phyloP scores from a whole-genome alignment of 2,888 invertebrate species.

The Melinaea menophilus region DNA sequence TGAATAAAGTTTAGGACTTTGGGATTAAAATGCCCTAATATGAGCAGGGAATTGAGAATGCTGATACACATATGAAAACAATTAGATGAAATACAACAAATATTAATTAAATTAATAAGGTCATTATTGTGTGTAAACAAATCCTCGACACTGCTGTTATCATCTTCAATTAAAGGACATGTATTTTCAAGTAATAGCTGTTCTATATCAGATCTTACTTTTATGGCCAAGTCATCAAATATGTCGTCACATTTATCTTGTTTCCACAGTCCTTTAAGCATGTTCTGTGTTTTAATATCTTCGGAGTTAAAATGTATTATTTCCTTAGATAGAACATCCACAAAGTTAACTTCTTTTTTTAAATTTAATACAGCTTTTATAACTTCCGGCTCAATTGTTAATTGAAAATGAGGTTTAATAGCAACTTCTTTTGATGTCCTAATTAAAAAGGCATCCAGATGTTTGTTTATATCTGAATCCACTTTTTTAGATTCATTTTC shows the following conservation, averaged over 20 bases:
- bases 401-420: slow-evolving; percentile 40
- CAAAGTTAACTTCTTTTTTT: slow-evolving; percentile 39
- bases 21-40: slow-evolving; percentile 49
- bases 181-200: slow-evolving; percentile 43
- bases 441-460: slow-evolving; percentile 56
- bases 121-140: slow-evolving; percentile 36
- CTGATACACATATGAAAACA: slow-evolving; percentile 60
- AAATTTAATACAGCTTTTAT: slow-evolving; percentile 61
- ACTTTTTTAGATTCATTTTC: slow-evolving; percentile 19
- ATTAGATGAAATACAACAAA: slow-evolving; percentile 47
- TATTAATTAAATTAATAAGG: slow-evolving; percentile 42
- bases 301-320: slow-evolving; percentile 48
- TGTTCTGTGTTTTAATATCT: slow-evolving; percentile 36
- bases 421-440: slow-evolving; percentile 47
- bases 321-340: slow-evolving; percentile 42
- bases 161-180: slow-evolving; percentile 38
- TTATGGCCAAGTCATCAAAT: slow-evolving; percentile 50
- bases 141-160: slow-evolving; percentile 34
- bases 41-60: slow-evolving; percentile 56
- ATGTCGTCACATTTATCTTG: slow-evolving; percentile 33
- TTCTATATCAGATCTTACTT: slow-evolving; percentile 59
- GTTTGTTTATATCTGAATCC: slow-evolving; percentile 37
- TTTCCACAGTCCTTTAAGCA: slow-evolving; percentile 54
- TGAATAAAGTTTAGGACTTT: slow-evolving; percentile 46
- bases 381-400: slow-evolving; percentile 51